Evolutionary conservation across 2,113 vertebrate genomes (phyloP).

Genomic region (Chlamydotis undulata): DNA sequence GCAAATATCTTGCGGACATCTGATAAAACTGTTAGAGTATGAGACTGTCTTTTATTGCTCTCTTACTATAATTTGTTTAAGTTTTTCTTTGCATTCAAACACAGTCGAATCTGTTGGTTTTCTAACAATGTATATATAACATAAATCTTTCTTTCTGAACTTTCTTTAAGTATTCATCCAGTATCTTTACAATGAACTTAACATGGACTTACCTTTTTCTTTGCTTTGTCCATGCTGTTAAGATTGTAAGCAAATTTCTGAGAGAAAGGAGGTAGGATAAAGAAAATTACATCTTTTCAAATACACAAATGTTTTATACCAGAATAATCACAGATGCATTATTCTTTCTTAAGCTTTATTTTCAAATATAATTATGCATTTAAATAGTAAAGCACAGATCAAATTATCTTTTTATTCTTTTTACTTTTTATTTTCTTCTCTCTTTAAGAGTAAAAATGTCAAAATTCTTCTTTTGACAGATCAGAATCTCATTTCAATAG

Average conservation of each 20-base stretch:
- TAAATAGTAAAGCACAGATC: not conserved
- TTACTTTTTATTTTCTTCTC: not conserved
- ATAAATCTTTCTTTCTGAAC: not conserved
- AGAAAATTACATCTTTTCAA: not conserved
- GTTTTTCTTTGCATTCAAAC: not conserved
- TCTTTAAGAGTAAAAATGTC: not conserved
- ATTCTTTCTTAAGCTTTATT: not conserved
- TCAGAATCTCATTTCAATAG: not conserved
- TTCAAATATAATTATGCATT: not conserved
- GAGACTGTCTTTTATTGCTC: not conserved
- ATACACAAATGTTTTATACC: not conserved
- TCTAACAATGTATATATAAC: not conserved
- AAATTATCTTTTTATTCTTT: not conserved
- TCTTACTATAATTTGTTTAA: not conserved
- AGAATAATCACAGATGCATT: not conserved
- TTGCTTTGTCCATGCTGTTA: not conserved
- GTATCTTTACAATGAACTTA: not conserved
- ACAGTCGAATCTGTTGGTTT: not conserved
- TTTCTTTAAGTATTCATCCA: not conserved
- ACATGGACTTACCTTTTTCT: not conserved
- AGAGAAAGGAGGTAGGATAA: not conserved
- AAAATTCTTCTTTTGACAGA: not conserved
- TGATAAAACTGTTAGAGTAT: not conserved
- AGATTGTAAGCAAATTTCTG: not conserved
- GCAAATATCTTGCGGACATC: not conserved